phyloP scores from a whole-genome alignment of 2,888 invertebrate species.

The Lithodes maja region DNA sequence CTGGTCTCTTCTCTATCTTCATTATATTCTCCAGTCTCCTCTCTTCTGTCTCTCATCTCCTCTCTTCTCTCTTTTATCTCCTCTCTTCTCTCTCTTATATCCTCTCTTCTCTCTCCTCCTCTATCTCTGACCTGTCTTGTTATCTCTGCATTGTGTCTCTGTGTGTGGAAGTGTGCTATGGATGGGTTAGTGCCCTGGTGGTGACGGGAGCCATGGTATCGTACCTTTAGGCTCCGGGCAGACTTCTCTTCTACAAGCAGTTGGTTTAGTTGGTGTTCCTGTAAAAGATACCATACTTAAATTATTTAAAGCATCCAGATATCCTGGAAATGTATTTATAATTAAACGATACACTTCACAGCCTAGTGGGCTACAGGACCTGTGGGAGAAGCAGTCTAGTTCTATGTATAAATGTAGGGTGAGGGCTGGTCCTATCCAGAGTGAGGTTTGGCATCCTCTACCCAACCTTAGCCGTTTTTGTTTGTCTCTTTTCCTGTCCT shows the following conservation, averaged over 20 bases:
- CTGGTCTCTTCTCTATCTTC: too few species aligned
- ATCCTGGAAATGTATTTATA: too few species aligned
- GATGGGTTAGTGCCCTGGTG: not conserved
- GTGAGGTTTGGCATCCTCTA: too few species aligned
- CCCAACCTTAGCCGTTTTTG: too few species aligned
- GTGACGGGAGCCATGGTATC: not conserved
- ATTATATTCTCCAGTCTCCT: too few species aligned
- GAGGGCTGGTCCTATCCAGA: too few species aligned
- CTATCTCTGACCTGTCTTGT: not conserved
- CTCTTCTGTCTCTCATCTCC: not conserved
- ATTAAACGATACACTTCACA: too few species aligned
- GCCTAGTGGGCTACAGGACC: too few species aligned
- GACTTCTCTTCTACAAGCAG: slow-evolving; percentile 58
- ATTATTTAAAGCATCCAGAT: too few species aligned
- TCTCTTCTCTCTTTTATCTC: not conserved
- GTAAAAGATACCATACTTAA: slow-evolving; percentile 25
- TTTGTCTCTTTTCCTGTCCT: too few species aligned
- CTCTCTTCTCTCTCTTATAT: not conserved
- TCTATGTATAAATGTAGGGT: too few species aligned
- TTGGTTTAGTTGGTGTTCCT: slow-evolving; percentile 74
- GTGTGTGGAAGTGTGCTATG: not conserved
- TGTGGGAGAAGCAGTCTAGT: too few species aligned
- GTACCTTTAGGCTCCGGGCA: slow-evolving; percentile 15
- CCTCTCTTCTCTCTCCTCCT: not conserved
- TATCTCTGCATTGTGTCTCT: not conserved